Percentiles rank a stretch among this genome's conserved stretches.
phyloP scores from a whole-genome alignment of 2,113 vertebrate species.

The Hepsetus odoe region DNA sequence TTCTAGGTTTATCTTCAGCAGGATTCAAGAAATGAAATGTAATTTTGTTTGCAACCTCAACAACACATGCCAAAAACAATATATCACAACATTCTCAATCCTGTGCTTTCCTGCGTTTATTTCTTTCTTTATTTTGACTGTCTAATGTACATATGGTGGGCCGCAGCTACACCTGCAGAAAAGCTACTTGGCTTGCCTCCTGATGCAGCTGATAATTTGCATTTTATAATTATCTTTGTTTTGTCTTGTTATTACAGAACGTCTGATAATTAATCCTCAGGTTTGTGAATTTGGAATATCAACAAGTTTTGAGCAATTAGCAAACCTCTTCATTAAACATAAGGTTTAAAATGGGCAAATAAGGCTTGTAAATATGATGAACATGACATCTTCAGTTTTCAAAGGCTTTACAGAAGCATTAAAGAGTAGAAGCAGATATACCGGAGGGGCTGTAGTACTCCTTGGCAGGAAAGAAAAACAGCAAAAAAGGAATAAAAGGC shows the following conservation, averaged over 20 bases:
- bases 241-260: slow-evolving; percentile 16
- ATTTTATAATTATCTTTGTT: slow-evolving; percentile 46
- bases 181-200: background rate
- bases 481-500: too few species aligned
- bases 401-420: background rate
- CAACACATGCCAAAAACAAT: background rate
- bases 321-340: background rate
- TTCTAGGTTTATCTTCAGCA: background rate
- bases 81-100: background rate
- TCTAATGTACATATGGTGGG: background rate
- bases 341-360: background rate
- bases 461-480: background rate
- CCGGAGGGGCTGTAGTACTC: too few species aligned
- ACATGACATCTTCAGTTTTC: background rate
- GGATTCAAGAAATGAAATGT: background rate
- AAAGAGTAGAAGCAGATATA: too few species aligned
- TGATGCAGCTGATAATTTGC: slow-evolving; percentile 21
- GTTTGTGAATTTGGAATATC: slow-evolving; percentile 19
- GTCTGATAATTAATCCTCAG: slow-evolving; percentile 3
- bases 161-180: background rate
- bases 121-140: background rate
- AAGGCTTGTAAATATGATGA: slow-evolving; percentile 1
- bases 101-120: too few species aligned
- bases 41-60: background rate
- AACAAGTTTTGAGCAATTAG: slow-evolving; percentile 26